Percentiles rank a stretch among this genome's conserved stretches.
phyloP scores from a whole-genome alignment of 2,113 vertebrate species.

The Spea multiplicata region DNA sequence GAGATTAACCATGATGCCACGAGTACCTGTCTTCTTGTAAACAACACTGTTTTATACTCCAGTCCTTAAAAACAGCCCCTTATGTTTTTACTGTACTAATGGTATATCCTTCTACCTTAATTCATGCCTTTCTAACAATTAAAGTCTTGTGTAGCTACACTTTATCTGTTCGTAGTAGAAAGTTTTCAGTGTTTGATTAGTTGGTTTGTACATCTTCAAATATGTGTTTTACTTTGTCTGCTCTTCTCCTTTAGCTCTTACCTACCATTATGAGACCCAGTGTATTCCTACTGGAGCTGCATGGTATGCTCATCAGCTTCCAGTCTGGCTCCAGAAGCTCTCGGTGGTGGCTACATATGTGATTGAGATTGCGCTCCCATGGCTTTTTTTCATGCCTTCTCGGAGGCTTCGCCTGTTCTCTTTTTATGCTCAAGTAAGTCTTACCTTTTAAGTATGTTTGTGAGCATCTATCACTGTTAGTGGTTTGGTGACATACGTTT shows the following conservation, averaged over 20 bases:
- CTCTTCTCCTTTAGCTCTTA: conserved; percentile 73
- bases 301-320: conserved; percentile 89
- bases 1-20: too few species aligned
- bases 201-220: neutral
- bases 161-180: too few species aligned
- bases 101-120: too few species aligned
- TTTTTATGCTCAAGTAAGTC: conserved; percentile 87
- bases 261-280: conserved; percentile 93
- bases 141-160: neutral
- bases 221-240: neutral
- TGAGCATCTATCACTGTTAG: neutral
- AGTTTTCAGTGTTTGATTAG: too few species aligned
- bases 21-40: too few species aligned
- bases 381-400: conserved; percentile 83
- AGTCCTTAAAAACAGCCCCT: too few species aligned
- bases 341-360: conserved; percentile 78
- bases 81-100: too few species aligned
- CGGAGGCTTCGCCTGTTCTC: conserved; percentile 76
- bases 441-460: neutral
- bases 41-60: too few species aligned
- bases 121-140: too few species aligned
- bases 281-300: conserved; percentile 83
- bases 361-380: conserved; percentile 77
- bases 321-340: conserved; percentile 85
- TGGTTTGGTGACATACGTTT: too few species aligned